A percentile compares a stretch with the other conserved stretches of the same genome.
Evolutionary conservation across 2,888 invertebrate genomes (phyloP).

Genomic region (Teleiodes luculella): DNA sequence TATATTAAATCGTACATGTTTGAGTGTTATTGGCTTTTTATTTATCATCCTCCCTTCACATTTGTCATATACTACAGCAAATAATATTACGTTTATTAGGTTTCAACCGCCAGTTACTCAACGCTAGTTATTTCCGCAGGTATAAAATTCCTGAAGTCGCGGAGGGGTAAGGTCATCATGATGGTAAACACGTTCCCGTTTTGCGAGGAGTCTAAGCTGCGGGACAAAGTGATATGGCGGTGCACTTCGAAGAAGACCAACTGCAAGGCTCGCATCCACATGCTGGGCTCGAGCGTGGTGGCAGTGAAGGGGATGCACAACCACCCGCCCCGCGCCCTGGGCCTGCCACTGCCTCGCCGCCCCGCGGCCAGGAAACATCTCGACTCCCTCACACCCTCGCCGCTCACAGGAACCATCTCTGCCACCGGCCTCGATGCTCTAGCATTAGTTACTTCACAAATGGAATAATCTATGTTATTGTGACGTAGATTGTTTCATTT

Average conservation of each 20-base stretch:
- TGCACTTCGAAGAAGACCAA: conserved; percentile 77
- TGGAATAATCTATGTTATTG: background rate
- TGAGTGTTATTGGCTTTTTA: background rate
- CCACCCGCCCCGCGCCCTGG: conserved; percentile 63
- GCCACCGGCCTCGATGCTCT: conserved; percentile 3
- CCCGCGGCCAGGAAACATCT: conserved; percentile 34
- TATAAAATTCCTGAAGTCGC: conserved; percentile 73
- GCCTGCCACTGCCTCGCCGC: conserved; percentile 42
- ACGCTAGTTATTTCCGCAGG: conserved; percentile 59
- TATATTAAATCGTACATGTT: background rate
- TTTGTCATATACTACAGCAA: background rate
- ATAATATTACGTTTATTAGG: background rate
- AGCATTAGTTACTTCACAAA: background rate
- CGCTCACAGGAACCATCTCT: background rate
- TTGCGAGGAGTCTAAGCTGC: conserved; percentile 73
- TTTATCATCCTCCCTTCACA: background rate
- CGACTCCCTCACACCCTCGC: conserved; percentile 21
- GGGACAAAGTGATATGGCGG: conserved; percentile 75
- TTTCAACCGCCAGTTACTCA: conserved; percentile 35
- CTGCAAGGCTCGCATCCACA: conserved; percentile 73
- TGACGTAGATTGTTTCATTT: too few relatives aligned
- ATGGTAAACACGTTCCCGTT: conserved; percentile 77
- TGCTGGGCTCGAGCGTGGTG: conserved; percentile 68
- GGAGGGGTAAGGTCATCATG: conserved; percentile 75
- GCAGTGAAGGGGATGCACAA: conserved; percentile 76